phyloP scores from a whole-genome alignment of 2,888 invertebrate genomes.

The Rhagonycha lutea region DNA sequence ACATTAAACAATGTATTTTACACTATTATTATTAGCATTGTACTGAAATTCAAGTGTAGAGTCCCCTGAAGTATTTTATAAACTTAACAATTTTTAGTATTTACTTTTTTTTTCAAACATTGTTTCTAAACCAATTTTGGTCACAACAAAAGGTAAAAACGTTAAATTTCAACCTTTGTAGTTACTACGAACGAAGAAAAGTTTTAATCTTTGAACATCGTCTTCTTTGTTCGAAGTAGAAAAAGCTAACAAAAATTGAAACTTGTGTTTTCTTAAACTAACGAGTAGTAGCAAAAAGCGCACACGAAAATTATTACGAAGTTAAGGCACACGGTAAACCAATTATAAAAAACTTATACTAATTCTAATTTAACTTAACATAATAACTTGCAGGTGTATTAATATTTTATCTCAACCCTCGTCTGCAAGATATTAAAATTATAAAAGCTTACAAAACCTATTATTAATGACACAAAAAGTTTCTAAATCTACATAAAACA shows the following conservation, averaged over 20 bases:
- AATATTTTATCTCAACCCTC: not conserved
- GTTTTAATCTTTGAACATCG: not conserved
- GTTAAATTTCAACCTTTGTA: conserved; percentile 8
- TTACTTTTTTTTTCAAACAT: not conserved
- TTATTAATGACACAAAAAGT: not conserved
- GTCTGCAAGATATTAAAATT: not conserved
- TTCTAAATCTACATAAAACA: not conserved
- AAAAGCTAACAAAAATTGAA: conserved; percentile 11
- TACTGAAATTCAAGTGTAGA: conserved; percentile 29
- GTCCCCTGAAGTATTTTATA: conserved; percentile 14
- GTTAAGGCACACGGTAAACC: conserved; percentile 26
- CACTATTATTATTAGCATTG: conserved; percentile 11
- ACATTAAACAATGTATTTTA: not conserved
- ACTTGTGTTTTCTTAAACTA: conserved; percentile 11
- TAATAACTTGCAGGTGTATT: not conserved
- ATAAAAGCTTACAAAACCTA: not conserved
- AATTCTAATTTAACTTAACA: conserved; percentile 13
- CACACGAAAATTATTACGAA: conserved; percentile 13
- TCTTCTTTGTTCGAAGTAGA: conserved; percentile 10
- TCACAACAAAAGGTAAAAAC: conserved; percentile 4
- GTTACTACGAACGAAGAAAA: conserved; percentile 8
- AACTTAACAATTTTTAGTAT: not conserved
- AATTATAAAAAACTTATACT: conserved; percentile 11
- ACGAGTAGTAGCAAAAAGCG: conserved; percentile 10
- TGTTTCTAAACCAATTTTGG: not conserved